phyloP scores from a whole-genome alignment of 2,113 vertebrate species.

The Corythoichthys intestinalis region DNA sequence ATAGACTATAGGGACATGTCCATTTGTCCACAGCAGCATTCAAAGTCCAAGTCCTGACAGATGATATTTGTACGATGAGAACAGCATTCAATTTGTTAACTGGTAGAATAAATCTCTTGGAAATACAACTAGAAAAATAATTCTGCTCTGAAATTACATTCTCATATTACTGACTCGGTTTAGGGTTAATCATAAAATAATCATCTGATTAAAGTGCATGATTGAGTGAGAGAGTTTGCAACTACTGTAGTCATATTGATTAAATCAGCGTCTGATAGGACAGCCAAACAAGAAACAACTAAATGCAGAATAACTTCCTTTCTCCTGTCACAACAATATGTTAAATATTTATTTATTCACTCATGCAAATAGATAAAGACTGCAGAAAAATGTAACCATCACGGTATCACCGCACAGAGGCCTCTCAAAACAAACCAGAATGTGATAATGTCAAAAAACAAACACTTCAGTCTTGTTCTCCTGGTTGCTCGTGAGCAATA shows the following conservation, averaged over 20 bases:
- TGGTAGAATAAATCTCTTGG: not conserved
- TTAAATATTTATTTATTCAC: not conserved
- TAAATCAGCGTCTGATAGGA: not conserved
- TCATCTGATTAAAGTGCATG: not conserved
- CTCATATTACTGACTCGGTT: too few relatives aligned
- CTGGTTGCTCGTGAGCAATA: not conserved
- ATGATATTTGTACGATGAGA: too few relatives aligned
- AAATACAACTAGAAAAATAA: not conserved
- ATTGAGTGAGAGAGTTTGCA: not conserved
- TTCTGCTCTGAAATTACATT: not conserved
- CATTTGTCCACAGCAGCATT: not conserved
- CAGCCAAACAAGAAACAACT: not conserved
- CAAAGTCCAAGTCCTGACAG: too few relatives aligned
- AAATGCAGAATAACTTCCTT: not conserved
- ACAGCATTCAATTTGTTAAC: too few relatives aligned
- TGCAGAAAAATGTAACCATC: not conserved
- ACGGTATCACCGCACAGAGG: not conserved
- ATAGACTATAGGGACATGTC: not conserved
- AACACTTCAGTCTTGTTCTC: not conserved
- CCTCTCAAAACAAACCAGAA: not conserved
- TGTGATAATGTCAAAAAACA: not conserved
- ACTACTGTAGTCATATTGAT: not conserved
- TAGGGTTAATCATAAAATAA: not conserved
- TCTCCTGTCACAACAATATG: not conserved
- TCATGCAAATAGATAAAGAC: not conserved